phyloP scores from a whole-genome alignment of 1,140 invertebrate species.

The Drepana arcuata region DNA sequence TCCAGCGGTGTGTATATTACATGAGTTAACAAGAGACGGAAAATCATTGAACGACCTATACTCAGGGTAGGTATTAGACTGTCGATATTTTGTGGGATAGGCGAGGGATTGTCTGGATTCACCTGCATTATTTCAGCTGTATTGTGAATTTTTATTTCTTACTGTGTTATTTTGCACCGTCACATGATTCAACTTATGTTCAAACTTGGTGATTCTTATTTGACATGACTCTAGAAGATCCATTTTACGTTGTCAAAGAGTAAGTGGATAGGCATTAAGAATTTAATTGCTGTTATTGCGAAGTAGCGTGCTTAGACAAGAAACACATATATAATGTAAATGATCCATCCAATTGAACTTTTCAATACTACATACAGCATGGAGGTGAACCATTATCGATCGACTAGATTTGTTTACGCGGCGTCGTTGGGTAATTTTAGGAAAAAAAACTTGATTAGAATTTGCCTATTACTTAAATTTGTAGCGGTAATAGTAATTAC shows the following conservation, averaged over 20 bases:
- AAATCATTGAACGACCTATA: slow-evolving; percentile 43
- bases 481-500: too few relatives aligned
- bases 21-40: slow-evolving; percentile 46
- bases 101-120: slow-evolving; percentile 30
- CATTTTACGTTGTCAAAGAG: slow-evolving; percentile 96
- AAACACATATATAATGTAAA: too few relatives aligned
- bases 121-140: slow-evolving; percentile 25
- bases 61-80: slow-evolving; percentile 43
- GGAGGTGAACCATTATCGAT: too few relatives aligned
- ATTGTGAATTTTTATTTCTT: slow-evolving; percentile 27
- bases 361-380: too few relatives aligned
- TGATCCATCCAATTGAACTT: too few relatives aligned
- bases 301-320: too few relatives aligned
- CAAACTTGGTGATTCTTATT: slow-evolving; percentile 31
- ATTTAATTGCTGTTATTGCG: too few relatives aligned
- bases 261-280: slow-evolving; percentile 76
- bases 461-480: too few relatives aligned
- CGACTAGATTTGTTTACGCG: too few relatives aligned
- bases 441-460: too few relatives aligned
- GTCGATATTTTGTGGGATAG: slow-evolving; percentile 67
- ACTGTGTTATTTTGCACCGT: slow-evolving; percentile 18
- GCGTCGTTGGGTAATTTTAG: too few relatives aligned
- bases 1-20: slow-evolving; percentile 22
- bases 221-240: slow-evolving; percentile 95
- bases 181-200: slow-evolving; percentile 37